Evolutionary conservation across 53 echinoderm and acorn worm genomes (phyloP).

Genomic region (Patiria pectinifera): DNA sequence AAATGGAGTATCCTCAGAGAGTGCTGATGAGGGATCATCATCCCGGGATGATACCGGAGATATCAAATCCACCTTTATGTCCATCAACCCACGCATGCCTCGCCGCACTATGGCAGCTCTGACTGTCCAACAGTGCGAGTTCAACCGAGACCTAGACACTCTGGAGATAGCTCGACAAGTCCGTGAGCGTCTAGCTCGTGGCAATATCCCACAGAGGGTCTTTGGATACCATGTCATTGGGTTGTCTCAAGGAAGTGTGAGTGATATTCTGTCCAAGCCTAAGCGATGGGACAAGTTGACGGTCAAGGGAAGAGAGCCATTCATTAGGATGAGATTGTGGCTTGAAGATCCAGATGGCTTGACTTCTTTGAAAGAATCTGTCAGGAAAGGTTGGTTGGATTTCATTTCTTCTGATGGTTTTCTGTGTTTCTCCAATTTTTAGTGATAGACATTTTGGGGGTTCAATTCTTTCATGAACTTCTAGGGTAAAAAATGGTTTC

Average conservation of each 20-base stretch:
- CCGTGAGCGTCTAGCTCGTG: slow-evolving; percentile 78
- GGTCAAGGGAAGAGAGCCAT: slow-evolving; percentile 92
- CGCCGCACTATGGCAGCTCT: slow-evolving; percentile 75
- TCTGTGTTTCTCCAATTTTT: neutral
- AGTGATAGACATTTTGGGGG: too few relatives aligned
- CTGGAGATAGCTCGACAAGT: slow-evolving; percentile 85
- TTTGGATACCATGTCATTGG: slow-evolving; percentile 94
- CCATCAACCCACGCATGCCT: slow-evolving; percentile 53
- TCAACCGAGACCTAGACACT: slow-evolving; percentile 83
- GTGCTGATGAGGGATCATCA: slow-evolving; percentile 32
- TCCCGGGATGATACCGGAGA: slow-evolving; percentile 28
- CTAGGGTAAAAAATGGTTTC: too few relatives aligned
- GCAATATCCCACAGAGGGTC: slow-evolving; percentile 92
- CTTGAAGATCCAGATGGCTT: slow-evolving; percentile 81
- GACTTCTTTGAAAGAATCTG: slow-evolving; percentile 79
- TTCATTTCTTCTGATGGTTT: neutral
- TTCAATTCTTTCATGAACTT: too few relatives aligned
- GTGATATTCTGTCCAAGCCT: slow-evolving; percentile 90
- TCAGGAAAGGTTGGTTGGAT: slow-evolving; percentile 74
- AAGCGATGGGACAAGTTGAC: slow-evolving; percentile 94
- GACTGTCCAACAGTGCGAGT: slow-evolving; percentile 78
- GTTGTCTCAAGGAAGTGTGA: slow-evolving; percentile 98
- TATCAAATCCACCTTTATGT: slow-evolving; percentile 56
- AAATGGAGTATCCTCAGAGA: slow-evolving; percentile 18
- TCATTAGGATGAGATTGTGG: slow-evolving; percentile 97